Evolutionary conservation across 92 coral and sea anemone genomes (phyloP).

Genomic region (Paragorgia papillata): DNA sequence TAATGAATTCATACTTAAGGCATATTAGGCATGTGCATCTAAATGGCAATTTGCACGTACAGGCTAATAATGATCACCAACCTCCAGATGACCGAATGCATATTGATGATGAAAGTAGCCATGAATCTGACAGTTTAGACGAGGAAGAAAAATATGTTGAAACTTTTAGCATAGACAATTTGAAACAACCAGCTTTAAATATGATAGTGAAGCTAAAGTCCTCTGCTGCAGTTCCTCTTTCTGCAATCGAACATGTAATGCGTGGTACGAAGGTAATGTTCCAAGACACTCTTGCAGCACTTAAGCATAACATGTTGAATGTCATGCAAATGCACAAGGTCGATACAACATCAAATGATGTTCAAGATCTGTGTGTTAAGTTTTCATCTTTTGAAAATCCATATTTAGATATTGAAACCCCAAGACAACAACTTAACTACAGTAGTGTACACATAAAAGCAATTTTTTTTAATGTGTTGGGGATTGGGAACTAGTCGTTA

Average conservation of each 20-base stretch:
- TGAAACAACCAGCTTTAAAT: not conserved
- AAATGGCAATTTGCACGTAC: not conserved
- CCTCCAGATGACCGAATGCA: not conserved
- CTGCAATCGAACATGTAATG: conserved; percentile 17
- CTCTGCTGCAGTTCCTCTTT: conserved; percentile 19
- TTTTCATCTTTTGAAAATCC: too few species aligned
- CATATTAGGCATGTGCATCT: conserved; percentile 8
- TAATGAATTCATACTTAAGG: conserved; percentile 14
- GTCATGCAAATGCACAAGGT: not conserved
- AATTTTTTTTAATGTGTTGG: too few species aligned
- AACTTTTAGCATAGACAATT: not conserved
- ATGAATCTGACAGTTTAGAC: not conserved
- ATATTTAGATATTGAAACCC: not conserved
- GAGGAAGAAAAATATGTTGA: conserved; percentile 1
- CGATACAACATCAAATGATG: conserved; percentile 8
- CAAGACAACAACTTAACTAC: too few species aligned
- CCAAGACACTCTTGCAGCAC: conserved; percentile 6
- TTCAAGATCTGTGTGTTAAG: too few species aligned
- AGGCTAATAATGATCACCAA: conserved; percentile 1
- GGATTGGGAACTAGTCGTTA: too few species aligned
- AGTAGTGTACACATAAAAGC: too few species aligned
- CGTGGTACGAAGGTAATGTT: conserved; percentile 14
- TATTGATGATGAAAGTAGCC: not conserved
- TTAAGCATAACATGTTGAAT: not conserved
- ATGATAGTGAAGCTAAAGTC: too few species aligned